Evolutionary conservation across 2,888 invertebrate genomes (phyloP).

Genomic region (Agriotes lineatus): DNA sequence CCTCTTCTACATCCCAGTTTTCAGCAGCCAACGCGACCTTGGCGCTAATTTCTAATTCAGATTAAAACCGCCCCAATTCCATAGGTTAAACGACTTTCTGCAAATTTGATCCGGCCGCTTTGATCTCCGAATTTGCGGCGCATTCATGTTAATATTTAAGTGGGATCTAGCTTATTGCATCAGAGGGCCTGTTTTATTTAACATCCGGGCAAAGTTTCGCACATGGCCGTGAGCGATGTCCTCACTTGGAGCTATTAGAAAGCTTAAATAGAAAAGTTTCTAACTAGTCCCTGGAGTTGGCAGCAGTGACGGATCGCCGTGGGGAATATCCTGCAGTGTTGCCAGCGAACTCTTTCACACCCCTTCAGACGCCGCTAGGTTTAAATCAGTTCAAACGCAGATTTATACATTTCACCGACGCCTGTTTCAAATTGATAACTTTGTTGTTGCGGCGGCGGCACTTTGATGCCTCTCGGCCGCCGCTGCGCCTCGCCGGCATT

Average conservation of each 20-base stretch:
- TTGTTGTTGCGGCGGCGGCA: slow-evolving; percentile 12
- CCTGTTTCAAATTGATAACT: slow-evolving; percentile 22
- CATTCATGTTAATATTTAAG: too few relatives aligned
- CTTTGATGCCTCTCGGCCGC: too few relatives aligned
- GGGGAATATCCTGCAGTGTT: slow-evolving; percentile 48
- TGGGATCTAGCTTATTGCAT: slow-evolving; percentile 31
- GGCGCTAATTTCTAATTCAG: too few relatives aligned
- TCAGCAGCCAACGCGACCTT: too few relatives aligned
- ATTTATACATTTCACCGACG: slow-evolving; percentile 31
- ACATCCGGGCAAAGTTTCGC: slow-evolving; percentile 25
- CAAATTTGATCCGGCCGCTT: too few relatives aligned
- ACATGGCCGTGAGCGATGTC: slow-evolving; percentile 39
- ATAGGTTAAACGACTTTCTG: too few relatives aligned
- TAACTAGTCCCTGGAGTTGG: slow-evolving; percentile 51
- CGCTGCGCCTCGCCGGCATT: neutral
- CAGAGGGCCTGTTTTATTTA: slow-evolving; percentile 23
- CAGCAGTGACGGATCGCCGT: slow-evolving; percentile 53
- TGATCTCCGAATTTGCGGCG: too few relatives aligned
- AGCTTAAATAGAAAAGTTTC: slow-evolving; percentile 53
- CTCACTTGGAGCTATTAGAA: slow-evolving; percentile 45
- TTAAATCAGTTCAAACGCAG: slow-evolving; percentile 29
- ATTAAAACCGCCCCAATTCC: too few relatives aligned
- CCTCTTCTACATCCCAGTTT: too few relatives aligned
- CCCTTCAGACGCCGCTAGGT: slow-evolving; percentile 19
- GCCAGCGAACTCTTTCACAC: slow-evolving; percentile 42